Evolutionary conservation across 2,113 vertebrate genomes (phyloP).

Genomic region (Talpa occidentalis): DNA sequence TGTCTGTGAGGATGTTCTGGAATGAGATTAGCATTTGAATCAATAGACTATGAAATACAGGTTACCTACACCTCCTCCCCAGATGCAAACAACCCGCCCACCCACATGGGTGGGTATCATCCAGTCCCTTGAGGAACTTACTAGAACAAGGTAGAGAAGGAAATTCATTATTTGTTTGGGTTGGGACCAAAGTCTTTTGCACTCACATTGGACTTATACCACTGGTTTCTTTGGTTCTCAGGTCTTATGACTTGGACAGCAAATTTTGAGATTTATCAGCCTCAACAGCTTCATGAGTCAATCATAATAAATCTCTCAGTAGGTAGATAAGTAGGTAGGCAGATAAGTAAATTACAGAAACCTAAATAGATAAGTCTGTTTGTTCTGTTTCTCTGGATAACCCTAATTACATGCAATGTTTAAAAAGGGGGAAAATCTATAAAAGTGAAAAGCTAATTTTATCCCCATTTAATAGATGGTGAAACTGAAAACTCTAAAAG

Average conservation of each 20-base stretch:
- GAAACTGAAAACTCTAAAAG: background rate
- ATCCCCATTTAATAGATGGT: background rate
- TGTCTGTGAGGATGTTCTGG: background rate
- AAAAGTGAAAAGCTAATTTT: background rate
- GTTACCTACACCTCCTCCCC: too few species aligned
- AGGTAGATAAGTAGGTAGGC: background rate
- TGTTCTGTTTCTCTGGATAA: background rate
- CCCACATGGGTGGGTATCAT: background rate
- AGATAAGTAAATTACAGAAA: too few species aligned
- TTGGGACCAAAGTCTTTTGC: background rate
- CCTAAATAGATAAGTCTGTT: too few species aligned
- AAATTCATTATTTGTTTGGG: background rate
- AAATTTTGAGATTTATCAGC: background rate
- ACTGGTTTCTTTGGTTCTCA: background rate
- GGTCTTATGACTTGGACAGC: background rate
- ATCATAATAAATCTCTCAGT: background rate
- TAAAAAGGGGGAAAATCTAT: background rate
- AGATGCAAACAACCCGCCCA: too few species aligned
- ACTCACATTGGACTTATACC: background rate
- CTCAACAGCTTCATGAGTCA: background rate
- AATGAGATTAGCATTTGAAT: background rate
- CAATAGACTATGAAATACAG: background rate
- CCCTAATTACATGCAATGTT: background rate
- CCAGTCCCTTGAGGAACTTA: background rate
- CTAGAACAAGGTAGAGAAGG: background rate